phyloP scores from a whole-genome alignment of 2,113 vertebrate species.

The Misgurnus mizolepis region DNA sequence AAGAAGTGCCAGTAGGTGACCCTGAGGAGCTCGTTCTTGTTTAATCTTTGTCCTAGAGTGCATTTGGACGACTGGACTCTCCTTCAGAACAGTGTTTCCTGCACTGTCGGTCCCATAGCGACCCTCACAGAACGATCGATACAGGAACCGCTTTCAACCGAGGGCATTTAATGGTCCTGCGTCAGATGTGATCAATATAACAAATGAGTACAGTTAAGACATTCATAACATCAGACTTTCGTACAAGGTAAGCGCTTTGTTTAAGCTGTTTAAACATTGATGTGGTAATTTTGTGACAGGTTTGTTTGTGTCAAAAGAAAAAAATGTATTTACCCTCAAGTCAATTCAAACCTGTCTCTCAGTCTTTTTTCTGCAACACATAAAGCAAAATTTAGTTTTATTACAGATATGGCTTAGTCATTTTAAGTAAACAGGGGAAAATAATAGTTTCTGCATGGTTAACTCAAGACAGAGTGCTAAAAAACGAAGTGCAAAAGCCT shows the following conservation, averaged over 20 bases:
- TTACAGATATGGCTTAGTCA: no score
- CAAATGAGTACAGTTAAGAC: slow-evolving; percentile 60
- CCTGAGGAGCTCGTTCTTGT: not conserved
- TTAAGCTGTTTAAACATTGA: slow-evolving; percentile 27
- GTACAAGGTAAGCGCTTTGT: slow-evolving; percentile 22
- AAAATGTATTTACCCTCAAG: no score
- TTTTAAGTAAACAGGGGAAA: not conserved
- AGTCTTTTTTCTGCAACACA: no score
- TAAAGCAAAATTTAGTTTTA: no score
- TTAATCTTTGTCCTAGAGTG: slow-evolving; percentile 20
- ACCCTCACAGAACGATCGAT: slow-evolving; percentile 57
- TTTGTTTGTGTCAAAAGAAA: not conserved
- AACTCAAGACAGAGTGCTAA: slow-evolving; percentile 45
- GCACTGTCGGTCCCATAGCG: slow-evolving; percentile 34
- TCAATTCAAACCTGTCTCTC: no score
- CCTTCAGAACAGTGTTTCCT: slow-evolving; percentile 14
- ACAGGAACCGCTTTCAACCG: slow-evolving; percentile 60
- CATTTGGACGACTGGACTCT: slow-evolving; percentile 19
- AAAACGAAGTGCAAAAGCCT: slow-evolving; percentile 56
- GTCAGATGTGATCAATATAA: slow-evolving; percentile 63
- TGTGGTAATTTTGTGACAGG: not conserved
- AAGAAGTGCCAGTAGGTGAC: slow-evolving; percentile 27
- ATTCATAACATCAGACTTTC: slow-evolving; percentile 11
- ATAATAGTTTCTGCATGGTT: not conserved
- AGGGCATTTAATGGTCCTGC: slow-evolving; percentile 63